phyloP scores from a whole-genome alignment of 2,797 vertebrate genomes.

The Platalea minor region DNA sequence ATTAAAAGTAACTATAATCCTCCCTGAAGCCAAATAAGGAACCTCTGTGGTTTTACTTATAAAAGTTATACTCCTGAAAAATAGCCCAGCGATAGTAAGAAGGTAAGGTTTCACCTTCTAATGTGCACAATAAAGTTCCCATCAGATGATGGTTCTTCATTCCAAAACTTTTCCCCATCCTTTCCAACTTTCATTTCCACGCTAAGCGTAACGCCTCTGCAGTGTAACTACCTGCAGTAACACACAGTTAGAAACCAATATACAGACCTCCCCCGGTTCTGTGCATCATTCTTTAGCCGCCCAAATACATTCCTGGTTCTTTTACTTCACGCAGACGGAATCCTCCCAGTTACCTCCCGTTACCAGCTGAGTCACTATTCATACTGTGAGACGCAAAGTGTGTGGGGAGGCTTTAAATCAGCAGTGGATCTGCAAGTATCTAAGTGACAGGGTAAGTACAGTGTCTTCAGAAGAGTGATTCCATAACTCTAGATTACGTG shows the following conservation, averaged over 20 bases:
- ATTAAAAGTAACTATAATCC: background rate
- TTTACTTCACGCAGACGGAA: background rate
- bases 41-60: background rate
- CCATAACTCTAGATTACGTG: background rate
- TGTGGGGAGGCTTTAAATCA: background rate
- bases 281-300: background rate
- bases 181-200: background rate
- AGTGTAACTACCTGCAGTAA: background rate
- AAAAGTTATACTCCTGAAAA: background rate
- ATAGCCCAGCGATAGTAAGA: background rate
- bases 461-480: background rate
- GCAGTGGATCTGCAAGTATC: background rate
- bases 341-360: background rate
- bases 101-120: background rate
- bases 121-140: background rate
- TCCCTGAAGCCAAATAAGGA: background rate
- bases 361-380: background rate
- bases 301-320: background rate
- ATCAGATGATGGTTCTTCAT: background rate
- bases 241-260: background rate
- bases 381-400: background rate
- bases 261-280: background rate
- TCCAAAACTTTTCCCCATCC: background rate
- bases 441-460: background rate
- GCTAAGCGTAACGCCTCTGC: background rate